These are phyloP conservation scores for Amniataba percoides DNA, from an alignment of 2,797 vertebrate species.

Conservation along the genomic window DNA sequence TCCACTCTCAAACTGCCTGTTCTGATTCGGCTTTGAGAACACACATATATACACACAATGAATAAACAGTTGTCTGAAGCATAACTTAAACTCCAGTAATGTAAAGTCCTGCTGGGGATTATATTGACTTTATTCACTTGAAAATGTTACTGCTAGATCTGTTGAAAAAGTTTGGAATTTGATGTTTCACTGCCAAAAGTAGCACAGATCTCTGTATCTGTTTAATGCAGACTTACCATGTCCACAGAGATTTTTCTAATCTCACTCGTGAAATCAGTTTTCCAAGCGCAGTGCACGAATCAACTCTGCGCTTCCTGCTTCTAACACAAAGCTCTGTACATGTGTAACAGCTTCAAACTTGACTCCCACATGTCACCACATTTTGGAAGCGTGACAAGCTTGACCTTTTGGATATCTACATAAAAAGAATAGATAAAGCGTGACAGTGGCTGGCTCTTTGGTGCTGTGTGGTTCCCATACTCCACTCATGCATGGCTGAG, in stretches of 20 bases:
- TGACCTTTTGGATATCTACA: conserved; percentile 21
- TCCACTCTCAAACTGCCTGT: conserved; percentile 49
- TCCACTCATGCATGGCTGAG: background rate
- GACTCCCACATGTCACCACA: conserved; percentile 22
- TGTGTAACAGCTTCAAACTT: conserved; percentile 16
- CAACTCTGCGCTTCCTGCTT: conserved; percentile 13
- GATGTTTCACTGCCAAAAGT: background rate
- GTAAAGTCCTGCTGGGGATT: conserved; percentile 36
- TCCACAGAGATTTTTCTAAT: conserved; percentile 4
- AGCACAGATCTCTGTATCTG: background rate
- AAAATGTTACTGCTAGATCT: conserved; percentile 7
- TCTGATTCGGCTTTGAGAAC: conserved; percentile 44
- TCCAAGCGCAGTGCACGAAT: background rate
- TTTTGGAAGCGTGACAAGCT: conserved; percentile 38
- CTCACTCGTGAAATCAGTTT: conserved; percentile 46
- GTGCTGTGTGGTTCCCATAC: conserved; percentile 17
- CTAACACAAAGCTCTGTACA: background rate
- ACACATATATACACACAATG: background rate
- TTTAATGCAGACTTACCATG: background rate
- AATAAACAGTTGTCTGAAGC: conserved; percentile 28
- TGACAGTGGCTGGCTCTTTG: conserved; percentile 9
- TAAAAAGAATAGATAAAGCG: conserved; percentile 12
- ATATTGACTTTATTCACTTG: conserved; percentile 18
- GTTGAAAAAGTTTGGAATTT: conserved; percentile 12
- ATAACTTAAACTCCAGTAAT: conserved; percentile 24